phyloP scores from a whole-genome alignment of 2,888 invertebrate species.

The Arenicola marina region DNA sequence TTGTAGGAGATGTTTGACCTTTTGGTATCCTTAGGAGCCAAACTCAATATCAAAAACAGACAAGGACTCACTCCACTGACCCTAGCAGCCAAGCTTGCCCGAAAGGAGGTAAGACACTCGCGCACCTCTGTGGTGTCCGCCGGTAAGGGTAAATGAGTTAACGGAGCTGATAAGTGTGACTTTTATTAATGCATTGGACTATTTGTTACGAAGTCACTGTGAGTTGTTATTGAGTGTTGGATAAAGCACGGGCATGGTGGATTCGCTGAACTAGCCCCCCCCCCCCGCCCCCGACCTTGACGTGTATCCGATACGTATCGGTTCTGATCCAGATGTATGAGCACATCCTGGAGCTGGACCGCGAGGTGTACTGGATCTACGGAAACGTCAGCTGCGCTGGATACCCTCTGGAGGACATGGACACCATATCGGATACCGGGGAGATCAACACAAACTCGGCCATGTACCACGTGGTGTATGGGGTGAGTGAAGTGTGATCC shows the following conservation, averaged over 20 bases:
- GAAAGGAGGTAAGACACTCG: slow-evolving; percentile 72
- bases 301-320: too few relatives aligned
- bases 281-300: too few relatives aligned
- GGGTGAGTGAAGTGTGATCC: slow-evolving; percentile 73
- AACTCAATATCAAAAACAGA: slow-evolving; percentile 82
- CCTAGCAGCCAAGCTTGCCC: slow-evolving; percentile 87
- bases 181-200: too few relatives aligned
- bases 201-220: too few relatives aligned
- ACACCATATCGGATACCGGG: slow-evolving; percentile 76
- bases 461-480: slow-evolving; percentile 93
- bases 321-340: slow-evolving; percentile 93
- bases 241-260: too few relatives aligned
- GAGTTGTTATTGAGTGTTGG: too few relatives aligned
- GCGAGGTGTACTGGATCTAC: slow-evolving; percentile 97
- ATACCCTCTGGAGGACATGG: slow-evolving; percentile 91
- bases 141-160: too few relatives aligned
- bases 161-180: too few relatives aligned
- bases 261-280: too few relatives aligned
- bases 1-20: slow-evolving; percentile 86
- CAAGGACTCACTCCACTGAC: slow-evolving; percentile 90
- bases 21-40: slow-evolving; percentile 90
- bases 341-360: slow-evolving; percentile 92
- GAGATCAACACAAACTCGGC: slow-evolving; percentile 95
- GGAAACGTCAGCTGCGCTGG: slow-evolving; percentile 95
- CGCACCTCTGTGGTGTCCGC: too few relatives aligned